phyloP scores from a whole-genome alignment of 2,797 vertebrate species.

The Onychomys torridus region DNA sequence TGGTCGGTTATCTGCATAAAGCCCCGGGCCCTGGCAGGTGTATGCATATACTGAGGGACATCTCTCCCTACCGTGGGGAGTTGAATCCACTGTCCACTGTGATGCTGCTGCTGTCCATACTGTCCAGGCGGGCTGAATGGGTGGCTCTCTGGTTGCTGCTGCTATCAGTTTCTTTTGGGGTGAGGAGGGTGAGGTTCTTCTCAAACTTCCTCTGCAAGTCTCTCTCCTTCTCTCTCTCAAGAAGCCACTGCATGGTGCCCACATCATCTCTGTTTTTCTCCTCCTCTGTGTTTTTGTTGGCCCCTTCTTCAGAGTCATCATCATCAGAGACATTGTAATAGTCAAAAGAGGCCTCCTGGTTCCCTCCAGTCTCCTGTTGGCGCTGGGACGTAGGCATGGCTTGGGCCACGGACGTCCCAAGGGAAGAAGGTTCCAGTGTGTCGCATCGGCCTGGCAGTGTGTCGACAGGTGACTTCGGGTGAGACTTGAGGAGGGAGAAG shows the following conservation, averaged over 20 bases:
- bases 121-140: constrained; percentile 97
- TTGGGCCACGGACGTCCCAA: constrained; percentile 92
- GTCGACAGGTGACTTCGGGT: constrained; percentile 94
- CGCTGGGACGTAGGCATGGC: constrained; percentile 91
- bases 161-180: constrained; percentile 97
- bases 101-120: constrained; percentile 99
- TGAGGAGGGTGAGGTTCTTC: constrained; percentile 97
- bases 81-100: constrained; percentile 99
- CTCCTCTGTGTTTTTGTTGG: constrained; percentile 92
- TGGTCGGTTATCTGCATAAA: not conserved
- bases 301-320: constrained; percentile 95
- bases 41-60: not conserved
- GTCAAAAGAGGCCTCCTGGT: constrained; percentile 95
- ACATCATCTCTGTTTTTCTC: constrained; percentile 92
- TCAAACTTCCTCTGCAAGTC: constrained; percentile 98
- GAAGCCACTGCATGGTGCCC: constrained; percentile 98
- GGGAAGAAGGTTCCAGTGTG: constrained; percentile 93
- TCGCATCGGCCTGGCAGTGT: constrained; percentile 92
- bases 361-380: constrained; percentile 90
- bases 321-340: constrained; percentile 99
- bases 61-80: constrained; percentile 96
- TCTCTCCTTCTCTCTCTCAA: constrained; percentile 97
- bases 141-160: constrained; percentile 96
- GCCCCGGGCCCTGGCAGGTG: not conserved
- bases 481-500: constrained; percentile 94